Base-by-base conservation (phyloP, 2,888 invertebrate species). In the Heteromyza rotundicornis region DNA sequence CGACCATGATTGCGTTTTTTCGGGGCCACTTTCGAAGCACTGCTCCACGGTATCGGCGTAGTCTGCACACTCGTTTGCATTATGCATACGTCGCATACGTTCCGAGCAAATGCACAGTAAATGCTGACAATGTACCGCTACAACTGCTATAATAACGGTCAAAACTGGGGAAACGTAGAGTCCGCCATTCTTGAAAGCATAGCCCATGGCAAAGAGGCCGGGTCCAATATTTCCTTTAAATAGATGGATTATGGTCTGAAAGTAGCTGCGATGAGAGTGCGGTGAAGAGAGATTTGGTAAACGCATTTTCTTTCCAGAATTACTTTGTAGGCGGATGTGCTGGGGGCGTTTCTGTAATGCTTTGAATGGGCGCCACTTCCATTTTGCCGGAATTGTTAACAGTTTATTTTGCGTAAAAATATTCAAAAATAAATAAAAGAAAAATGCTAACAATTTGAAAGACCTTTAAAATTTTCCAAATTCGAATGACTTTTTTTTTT, bases 171-270 rank as follows among this genome's bases (percentile, higher is more conserved):
- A 94, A 62, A 95, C 88, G 63, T 93, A 78, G 1, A 98, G 84
- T 7, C 98, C 98, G 19, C 96, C 94, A 82, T 98, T 93, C 80
- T 89, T 92, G 80, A 96, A 93, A 0, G 96, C 98, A 79, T 94
- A 91, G 7, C 98, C 98, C 90, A 98, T 92, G 1, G 98, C 98
- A 76, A 98, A 90, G 68, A 98, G 89, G 0, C 98, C 98, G 0
- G 97, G 95, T 32, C 98, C 98, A 63, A 98, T 90, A 85, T 97
- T 98, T 14, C 96, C 97, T 80, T 96, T 95, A 78, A 98, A 89
- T 63, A 98, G 85, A 82, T 98, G 96, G 85, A 95, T 91, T 82
- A 97, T 86, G 1, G 95, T 94, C 81, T 95, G 94, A 70, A 88
- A 73, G 80, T 93, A 96, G 10, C 40, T 40, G n/a, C n/a, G n/a